Percentiles rank a stretch among this genome's conserved stretches.
phyloP scores from a whole-genome alignment of 2,888 invertebrate genomes.

The Campoplex capitator region DNA sequence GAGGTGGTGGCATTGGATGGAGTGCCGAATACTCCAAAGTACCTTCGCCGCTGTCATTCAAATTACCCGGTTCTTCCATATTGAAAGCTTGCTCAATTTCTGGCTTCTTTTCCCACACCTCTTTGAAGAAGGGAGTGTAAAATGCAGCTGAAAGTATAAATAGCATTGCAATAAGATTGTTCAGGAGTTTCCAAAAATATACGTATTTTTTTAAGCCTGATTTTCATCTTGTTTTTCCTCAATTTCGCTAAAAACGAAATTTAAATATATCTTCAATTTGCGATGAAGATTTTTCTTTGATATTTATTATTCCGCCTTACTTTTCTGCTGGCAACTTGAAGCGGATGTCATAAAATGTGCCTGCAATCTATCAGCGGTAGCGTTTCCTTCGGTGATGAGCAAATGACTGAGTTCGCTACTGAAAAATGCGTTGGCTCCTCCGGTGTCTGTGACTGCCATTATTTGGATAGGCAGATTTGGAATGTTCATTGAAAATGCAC shows the following conservation, averaged over 20 bases:
- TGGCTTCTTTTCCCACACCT: conserved; percentile 97
- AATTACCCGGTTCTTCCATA: conserved; percentile 90
- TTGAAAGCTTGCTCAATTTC: conserved; percentile 97
- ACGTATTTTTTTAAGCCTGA: neutral
- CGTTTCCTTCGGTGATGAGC: conserved; percentile 96
- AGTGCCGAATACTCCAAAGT: conserved; percentile 87
- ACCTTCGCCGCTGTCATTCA: conserved; percentile 89
- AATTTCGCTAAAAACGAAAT: neutral
- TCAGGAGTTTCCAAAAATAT: neutral
- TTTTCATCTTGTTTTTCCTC: too few relatives aligned
- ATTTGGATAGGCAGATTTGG: conserved; percentile 97
- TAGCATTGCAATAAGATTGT: neutral
- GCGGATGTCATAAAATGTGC: conserved; percentile 97
- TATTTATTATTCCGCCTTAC: conserved; percentile 86
- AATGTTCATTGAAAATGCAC: conserved; percentile 97
- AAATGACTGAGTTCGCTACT: conserved; percentile 95
- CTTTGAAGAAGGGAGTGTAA: conserved; percentile 98
- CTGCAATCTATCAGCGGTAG: conserved; percentile 94
- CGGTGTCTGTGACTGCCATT: conserved; percentile 96
- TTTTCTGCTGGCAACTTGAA: conserved; percentile 93
- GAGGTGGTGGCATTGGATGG: conserved; percentile 91
- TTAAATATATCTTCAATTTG: neutral
- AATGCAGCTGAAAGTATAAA: conserved; percentile 90
- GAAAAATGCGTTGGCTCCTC: conserved; percentile 95
- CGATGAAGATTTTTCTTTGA: neutral